Base-by-base conservation (phyloP, 2,113 vertebrate species). In the Nannospalax galili region DNA sequence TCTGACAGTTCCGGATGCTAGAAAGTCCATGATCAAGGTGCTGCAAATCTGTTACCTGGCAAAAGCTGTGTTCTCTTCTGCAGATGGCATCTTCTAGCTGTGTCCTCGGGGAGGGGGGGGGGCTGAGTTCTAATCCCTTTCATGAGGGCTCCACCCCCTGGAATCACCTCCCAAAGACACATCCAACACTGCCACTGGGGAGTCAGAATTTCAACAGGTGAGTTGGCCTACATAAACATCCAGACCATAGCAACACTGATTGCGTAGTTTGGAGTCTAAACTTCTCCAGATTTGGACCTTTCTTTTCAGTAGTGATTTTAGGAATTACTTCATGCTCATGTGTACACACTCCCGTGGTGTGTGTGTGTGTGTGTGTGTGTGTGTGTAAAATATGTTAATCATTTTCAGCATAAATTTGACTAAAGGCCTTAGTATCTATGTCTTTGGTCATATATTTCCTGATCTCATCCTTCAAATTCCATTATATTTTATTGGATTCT, bases 281-380 rank as follows among this genome's bases (percentile, higher is more conserved):
- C 37, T 75, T 6, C 32, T 70, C 35, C 60, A 81, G 37, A n/a
- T 28, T 69, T 85, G 45, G 26, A 26, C 7, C 60, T 22, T 84
- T 30, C 32, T 45, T 74, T 89, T 88, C 70, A 84, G 24, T 48
- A n/a, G 40, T 73, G 17, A 92, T 65, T 89, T 95, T 86, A 84
- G 8, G 19, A 86, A 74, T 65, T 92, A 7, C 24, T 91, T 30
- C 35, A 42, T 32, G 37, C 26, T 30, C 60, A 35, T n/a, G 3
- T 81, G 56, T 60, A 22, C 26, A 0, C 37, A 20, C 48, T 19
- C 15, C 58, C 19, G 60, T 32, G 37, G 16, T 32, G 37, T 42
- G 5, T 77, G 45, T 42, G 10, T 32, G 45, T 4, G 7, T 45
- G 0, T 37, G 19, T 12, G 1, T 24, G 4, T 45, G 60, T 42